Evolutionary conservation across 2,113 vertebrate species (phyloP), one percentile per base, ranked within the genome.

Genomic region (Oncorhynchus kisutch): DNA sequence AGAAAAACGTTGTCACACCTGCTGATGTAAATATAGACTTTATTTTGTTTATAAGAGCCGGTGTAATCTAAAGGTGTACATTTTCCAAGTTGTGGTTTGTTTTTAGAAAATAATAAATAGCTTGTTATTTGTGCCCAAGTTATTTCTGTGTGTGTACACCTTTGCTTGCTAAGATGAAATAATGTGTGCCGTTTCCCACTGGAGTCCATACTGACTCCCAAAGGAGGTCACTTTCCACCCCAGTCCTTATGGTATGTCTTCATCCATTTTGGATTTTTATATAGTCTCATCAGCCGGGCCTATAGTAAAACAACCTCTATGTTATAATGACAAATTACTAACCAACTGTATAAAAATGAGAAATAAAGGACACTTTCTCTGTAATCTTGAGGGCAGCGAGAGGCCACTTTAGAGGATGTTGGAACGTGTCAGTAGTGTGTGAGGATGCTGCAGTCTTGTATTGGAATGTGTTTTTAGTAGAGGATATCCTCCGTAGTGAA

Each of bases 1-100:
- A 73, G 80, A 84, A 74, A 86, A 66, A 67, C 77, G 86, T 90
- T 77, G n/a, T 79, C 78, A 73, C 84, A 88, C 87, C 89, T 90
- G 90, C 91, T 91, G 88, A 91, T 97, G 96, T 98, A 98, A 95
- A 98, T 97, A 98, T 95, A 93, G 82, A 96, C 93, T 95, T 97
- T 98, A 97, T 98, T 98, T 98, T 98, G 96, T 97, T 98, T 95
- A 97, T 95, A 95, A 96, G 94, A 96, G 82, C 8, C 91, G 73
- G 90, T 96, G 94, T 97, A 97, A 98, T 94, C 97, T 97, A 97
- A 94, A 96, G 93, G 93, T 96, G 96, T 96, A 95, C 88, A 94
- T 94, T 95, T 93, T 93, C 93, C 87, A 84, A 80, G 81, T 88
- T 84, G 76, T 87, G 79, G 39, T 48, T 57, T 81, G 67, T 78